Base-by-base conservation (phyloP, 2,888 invertebrate genomes). In the Diarsia dahlii region DNA sequence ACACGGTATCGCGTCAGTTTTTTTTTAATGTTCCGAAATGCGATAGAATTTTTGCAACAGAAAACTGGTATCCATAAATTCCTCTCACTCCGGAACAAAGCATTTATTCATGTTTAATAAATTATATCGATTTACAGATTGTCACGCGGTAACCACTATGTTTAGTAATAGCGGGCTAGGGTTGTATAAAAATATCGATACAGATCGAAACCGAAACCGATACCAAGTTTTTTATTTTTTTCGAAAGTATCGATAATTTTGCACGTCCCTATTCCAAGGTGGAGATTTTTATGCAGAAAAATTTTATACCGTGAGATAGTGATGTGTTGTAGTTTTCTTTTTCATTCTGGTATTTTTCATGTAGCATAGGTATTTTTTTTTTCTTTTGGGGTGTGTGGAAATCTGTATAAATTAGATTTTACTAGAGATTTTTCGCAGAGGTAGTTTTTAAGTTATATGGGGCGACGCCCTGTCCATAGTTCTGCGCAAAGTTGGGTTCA, bases 371-470 rank as follows among this genome's bases (percentile, higher is more conserved):
- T 78, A 81, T 87, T 85, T 87, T 90, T 68, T 68, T 92, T 91
- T 90, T 90, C 91, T 91, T 91, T 93, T 90, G 91, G 94, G 96
- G 95, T 96, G 95, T 95, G 95, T 94, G 96, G 95, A 95, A 93
- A 90, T 89, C 93, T 96, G 95, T 96, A 96, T 94, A 96, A 96
- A 95, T 93, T 96, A 95, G 95, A 91, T 93, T 93, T 92, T 92
- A 94, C 93, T 95, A 93, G 92, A 94, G 94, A 92, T 92, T 92
- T 92, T 94, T 93, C 91, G 91, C 91, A 91, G 90, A 90, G 91
- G 90, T 95, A 94, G 93, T 81, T 86, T 76, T 90, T 94, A 94
- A 94, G 94, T 92, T 92, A 84, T 85, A 90, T 87, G 92, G 90
- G 91, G 88, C 78, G 75, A 66, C 76, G 93, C 92, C 92, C 93